phyloP scores from a whole-genome alignment of 2,888 invertebrate species.

The Globia sparganii region DNA sequence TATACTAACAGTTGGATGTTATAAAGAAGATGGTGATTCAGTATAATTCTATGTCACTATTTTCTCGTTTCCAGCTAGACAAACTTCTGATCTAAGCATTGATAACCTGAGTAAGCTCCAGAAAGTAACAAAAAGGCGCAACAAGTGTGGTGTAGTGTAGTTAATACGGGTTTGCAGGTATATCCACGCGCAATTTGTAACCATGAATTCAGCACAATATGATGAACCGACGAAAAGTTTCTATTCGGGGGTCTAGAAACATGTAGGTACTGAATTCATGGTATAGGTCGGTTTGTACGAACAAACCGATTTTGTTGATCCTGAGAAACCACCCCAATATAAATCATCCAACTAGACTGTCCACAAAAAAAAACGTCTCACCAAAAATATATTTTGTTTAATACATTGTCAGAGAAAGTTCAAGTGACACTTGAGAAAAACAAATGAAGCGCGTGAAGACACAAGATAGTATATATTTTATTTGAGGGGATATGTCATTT shows the following conservation, averaged over 20 bases:
- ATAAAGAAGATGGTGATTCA: neutral
- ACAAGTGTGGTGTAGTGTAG: too few species aligned
- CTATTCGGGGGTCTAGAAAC: too few species aligned
- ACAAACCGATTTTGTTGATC: neutral
- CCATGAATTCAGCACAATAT: too few species aligned
- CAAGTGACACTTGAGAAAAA: conserved; percentile 20
- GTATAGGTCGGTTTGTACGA: neutral
- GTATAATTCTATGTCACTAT: too few species aligned
- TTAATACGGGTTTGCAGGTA: neutral
- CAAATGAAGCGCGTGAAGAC: conserved; percentile 7
- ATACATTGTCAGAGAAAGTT: neutral
- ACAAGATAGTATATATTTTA: neutral
- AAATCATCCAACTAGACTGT: neutral
- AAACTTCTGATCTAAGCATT: neutral
- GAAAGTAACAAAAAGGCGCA: neutral
- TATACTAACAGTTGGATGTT: neutral
- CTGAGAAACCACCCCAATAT: neutral
- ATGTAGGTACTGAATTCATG: too few species aligned
- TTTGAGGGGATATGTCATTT: neutral
- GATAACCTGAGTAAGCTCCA: neutral
- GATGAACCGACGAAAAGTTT: too few species aligned
- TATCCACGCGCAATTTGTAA: too few species aligned
- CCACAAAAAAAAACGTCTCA: conserved; percentile 5
- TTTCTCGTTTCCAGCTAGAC: neutral
- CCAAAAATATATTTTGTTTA: neutral